Conservation (phyloP, 2,888 invertebrate genomes). For the Toxonevra muliebris region DNA sequence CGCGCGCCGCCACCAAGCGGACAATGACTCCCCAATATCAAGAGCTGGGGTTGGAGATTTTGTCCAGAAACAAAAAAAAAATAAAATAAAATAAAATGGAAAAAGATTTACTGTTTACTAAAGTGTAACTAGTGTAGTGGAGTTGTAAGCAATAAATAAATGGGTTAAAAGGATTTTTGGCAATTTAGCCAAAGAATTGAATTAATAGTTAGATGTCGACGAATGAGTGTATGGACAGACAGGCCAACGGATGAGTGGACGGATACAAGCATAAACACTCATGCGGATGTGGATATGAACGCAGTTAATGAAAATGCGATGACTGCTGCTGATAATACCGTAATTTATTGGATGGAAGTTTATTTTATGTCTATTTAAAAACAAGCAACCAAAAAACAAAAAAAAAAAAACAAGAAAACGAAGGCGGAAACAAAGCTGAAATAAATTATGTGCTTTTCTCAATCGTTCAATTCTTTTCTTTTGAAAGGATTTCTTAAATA, state of each 20-base stretch:
- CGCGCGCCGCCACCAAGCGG: slow-evolving; percentile 11
- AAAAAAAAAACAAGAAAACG: too few species aligned
- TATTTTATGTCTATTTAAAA: too few species aligned
- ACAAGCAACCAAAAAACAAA: too few species aligned
- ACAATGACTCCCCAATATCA: background rate
- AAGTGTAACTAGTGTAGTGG: background rate
- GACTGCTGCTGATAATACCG: slow-evolving; percentile 50
- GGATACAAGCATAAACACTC: too few species aligned
- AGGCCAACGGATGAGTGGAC: background rate
- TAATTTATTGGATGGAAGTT: slow-evolving; percentile 20
- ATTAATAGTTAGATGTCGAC: too few species aligned
- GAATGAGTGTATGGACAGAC: background rate
- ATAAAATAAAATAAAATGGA: too few species aligned
- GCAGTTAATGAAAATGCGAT: slow-evolving; percentile 54
- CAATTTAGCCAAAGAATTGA: background rate
- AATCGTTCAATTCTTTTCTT: too few species aligned
- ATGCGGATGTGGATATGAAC: background rate
- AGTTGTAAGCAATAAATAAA: slow-evolving; percentile 11
- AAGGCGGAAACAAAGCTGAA: too few species aligned
- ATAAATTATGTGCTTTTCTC: too few species aligned
- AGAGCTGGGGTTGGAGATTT: background rate
- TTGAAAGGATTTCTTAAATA: too few species aligned
- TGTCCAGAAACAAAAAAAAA: background rate
- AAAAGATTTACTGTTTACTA: too few species aligned
- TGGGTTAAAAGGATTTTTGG: slow-evolving; percentile 19